Evolutionary conservation across 1,140 invertebrate species (phyloP).

Genomic region (Oryctes rhinoceros): DNA sequence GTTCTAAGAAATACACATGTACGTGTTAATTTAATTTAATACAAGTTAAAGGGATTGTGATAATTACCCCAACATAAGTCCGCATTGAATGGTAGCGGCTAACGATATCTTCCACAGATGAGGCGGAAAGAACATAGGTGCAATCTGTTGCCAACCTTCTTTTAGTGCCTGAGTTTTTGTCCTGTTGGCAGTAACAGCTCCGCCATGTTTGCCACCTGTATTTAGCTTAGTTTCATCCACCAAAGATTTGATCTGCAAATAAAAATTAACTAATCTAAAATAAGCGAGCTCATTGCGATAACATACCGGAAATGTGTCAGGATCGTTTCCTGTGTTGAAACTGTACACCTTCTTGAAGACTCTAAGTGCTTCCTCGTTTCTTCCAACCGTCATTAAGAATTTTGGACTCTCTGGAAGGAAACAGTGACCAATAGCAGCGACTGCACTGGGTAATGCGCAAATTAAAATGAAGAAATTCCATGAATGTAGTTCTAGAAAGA

Average conservation of each 20-base stretch:
- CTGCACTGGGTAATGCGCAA: conserved; percentile 71
- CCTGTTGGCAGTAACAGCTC: conserved; percentile 41
- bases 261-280: not conserved
- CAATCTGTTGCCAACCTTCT: conserved; percentile 49
- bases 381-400: conserved; percentile 78
- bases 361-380: conserved; percentile 71
- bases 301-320: conserved; percentile 71
- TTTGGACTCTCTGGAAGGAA: conserved; percentile 85
- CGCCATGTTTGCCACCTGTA: conserved; percentile 27
- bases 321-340: conserved; percentile 68
- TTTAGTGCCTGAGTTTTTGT: conserved; percentile 46
- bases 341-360: conserved; percentile 69
- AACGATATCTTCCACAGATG: conserved; percentile 48
- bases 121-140: conserved; percentile 51
- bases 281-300: not conserved
- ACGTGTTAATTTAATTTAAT: not conserved
- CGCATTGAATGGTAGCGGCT: conserved; percentile 49
- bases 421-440: conserved; percentile 69
- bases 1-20: conserved; percentile 51
- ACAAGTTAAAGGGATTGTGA: not conserved
- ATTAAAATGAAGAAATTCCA: conserved; percentile 81
- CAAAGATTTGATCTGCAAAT: conserved; percentile 48
- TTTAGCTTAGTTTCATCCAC: conserved; percentile 49
- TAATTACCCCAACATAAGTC: conserved; percentile 50
- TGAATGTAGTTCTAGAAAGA: conserved; percentile 66